Conservation (phyloP, 2,797 vertebrate species). For the Myripristis murdjan region DNA sequence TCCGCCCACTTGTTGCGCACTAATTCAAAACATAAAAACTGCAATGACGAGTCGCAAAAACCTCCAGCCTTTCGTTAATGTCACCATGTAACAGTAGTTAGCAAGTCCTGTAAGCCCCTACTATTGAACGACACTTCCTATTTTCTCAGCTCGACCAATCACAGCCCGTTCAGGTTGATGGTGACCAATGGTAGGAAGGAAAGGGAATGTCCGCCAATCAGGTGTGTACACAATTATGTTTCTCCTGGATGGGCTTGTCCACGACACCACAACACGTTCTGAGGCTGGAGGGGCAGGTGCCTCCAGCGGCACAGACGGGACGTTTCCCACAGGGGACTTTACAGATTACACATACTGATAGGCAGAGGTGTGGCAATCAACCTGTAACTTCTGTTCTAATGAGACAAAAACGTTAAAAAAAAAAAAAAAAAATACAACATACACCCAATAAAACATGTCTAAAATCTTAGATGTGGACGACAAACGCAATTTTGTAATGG, state of each 20-base stretch:
- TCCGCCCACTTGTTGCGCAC: background rate
- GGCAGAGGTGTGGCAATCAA: too few relatives aligned
- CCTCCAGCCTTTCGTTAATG: slow-evolving; percentile 23
- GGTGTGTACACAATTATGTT: slow-evolving; percentile 82
- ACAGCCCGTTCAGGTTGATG: background rate
- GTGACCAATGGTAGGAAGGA: slow-evolving; percentile 72
- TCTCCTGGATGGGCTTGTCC: slow-evolving; percentile 61
- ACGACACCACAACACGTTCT: slow-evolving; percentile 73
- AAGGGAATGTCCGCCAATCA: slow-evolving; percentile 73
- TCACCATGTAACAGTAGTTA: slow-evolving; percentile 56
- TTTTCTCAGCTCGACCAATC: slow-evolving; percentile 74
- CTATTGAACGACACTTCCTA: slow-evolving; percentile 74
- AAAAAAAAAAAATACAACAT: too few relatives aligned
- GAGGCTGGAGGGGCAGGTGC: too few relatives aligned
- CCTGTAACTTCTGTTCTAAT: too few relatives aligned
- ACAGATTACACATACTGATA: too few relatives aligned
- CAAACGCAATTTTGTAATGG: too few relatives aligned
- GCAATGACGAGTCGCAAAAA: background rate
- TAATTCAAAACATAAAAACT: background rate
- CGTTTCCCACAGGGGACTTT: too few relatives aligned
- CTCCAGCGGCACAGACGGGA: too few relatives aligned
- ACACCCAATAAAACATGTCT: too few relatives aligned
- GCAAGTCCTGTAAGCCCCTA: slow-evolving; percentile 65
- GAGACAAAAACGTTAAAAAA: too few relatives aligned
- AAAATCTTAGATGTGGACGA: too few relatives aligned